A percentile compares a stretch with the other conserved stretches of the same genome.
phyloP scores from a whole-genome alignment of 2,797 vertebrate genomes.

The Enteromius argenteus region DNA sequence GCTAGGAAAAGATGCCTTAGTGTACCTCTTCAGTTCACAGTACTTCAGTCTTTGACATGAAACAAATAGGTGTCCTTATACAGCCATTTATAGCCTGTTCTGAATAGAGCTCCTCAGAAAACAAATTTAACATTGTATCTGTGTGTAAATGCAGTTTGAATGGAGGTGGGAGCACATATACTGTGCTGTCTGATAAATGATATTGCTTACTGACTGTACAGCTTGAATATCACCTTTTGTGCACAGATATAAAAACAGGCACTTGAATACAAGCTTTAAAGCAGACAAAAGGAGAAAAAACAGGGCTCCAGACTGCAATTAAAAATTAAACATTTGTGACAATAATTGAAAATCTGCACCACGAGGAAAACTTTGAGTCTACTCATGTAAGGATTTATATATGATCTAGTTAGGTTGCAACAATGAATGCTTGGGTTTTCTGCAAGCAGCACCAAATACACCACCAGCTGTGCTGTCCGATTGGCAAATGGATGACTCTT shows the following conservation, averaged over 20 bases:
- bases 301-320: neutral
- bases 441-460: neutral
- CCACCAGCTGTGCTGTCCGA: neutral
- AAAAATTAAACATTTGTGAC: neutral
- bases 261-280: constrained; percentile 18
- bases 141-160: constrained; percentile 35
- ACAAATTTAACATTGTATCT: neutral
- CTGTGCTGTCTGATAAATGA: constrained; percentile 11
- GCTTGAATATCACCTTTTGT: neutral
- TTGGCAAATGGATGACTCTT: neutral
- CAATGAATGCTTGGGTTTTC: neutral
- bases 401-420: neutral
- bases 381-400: neutral
- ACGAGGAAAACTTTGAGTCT: neutral
- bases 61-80: constrained; percentile 48
- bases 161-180: constrained; percentile 5
- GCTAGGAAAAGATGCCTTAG: constrained; percentile 41
- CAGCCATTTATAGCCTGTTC: constrained; percentile 36
- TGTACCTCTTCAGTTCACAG: constrained; percentile 29
- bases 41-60: constrained; percentile 38
- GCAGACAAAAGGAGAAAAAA: neutral
- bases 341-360: neutral
- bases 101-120: constrained; percentile 26
- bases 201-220: constrained; percentile 1
- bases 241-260: neutral